These are phyloP conservation scores for Mus caroli DNA, from an alignment of 2,797 vertebrate genomes.

Conservation along the genomic window DNA sequence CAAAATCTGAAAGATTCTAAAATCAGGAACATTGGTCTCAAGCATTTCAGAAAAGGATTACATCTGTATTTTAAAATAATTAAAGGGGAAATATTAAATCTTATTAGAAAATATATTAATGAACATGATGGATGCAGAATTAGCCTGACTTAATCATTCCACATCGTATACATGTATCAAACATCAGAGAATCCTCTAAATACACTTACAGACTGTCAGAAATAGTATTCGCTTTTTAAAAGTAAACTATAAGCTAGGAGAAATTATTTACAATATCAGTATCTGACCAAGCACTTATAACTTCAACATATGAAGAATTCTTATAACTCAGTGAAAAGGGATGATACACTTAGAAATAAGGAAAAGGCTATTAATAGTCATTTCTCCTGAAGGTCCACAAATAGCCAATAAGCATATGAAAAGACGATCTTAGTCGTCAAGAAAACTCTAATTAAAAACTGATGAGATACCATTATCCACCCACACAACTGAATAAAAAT, in stretches of 20 bases:
- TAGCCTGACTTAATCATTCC: background rate
- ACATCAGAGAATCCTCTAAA: background rate
- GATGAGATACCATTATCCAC: background rate
- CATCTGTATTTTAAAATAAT: background rate
- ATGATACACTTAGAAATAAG: background rate
- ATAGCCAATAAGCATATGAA: slow-evolving; percentile 21
- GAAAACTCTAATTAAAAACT: slow-evolving; percentile 25
- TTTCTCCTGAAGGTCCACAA: slow-evolving; percentile 52
- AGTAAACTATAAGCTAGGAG: background rate
- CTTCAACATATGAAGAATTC: slow-evolving; percentile 11
- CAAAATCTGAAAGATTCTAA: background rate
- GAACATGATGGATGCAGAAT: background rate
- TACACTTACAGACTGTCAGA: background rate
- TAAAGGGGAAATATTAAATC: background rate
- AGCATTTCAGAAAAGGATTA: background rate
- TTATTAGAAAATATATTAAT: background rate
- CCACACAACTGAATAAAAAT: background rate
- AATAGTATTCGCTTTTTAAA: background rate
- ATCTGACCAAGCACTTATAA: slow-evolving; percentile 6
- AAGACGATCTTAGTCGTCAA: slow-evolving; percentile 22
- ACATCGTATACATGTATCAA: background rate
- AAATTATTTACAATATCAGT: slow-evolving; percentile 19
- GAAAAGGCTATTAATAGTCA: background rate
- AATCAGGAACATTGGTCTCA: background rate
- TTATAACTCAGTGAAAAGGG: slow-evolving; percentile 33